Evolutionary conservation across 30 jellyfish, hydroid and myxozoan genomes (phyloP).

Genomic region (Haliclystus octoradiatus): DNA sequence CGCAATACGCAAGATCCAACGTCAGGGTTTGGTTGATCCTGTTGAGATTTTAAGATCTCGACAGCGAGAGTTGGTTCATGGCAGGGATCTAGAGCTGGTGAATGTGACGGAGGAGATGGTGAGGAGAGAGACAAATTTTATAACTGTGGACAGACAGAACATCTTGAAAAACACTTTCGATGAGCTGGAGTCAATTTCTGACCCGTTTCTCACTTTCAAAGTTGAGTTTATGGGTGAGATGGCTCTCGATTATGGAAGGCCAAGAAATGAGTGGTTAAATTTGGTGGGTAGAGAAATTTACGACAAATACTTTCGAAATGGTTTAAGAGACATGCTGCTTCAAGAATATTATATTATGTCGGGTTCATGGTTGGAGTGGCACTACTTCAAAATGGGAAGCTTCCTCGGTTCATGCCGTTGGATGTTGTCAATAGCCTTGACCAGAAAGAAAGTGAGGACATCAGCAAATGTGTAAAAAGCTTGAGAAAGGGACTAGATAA

Average conservation of each 20-base stretch:
- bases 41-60: slow-evolving; percentile 12
- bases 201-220: slow-evolving; percentile 24
- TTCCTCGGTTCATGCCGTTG: slow-evolving; percentile 11
- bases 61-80: slow-evolving; percentile 17
- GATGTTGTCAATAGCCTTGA: no score
- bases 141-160: slow-evolving; percentile 26
- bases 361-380: slow-evolving; percentile 26
- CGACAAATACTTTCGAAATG: slow-evolving; percentile 25
- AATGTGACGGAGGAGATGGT: slow-evolving; percentile 9
- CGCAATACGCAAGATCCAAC: no score
- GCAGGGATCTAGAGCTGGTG: slow-evolving; percentile 16
- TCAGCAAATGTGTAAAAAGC: slow-evolving; percentile 4
- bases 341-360: slow-evolving; percentile 22
- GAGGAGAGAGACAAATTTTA: slow-evolving; percentile 22
- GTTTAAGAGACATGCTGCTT: slow-evolving; percentile 14
- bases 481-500: slow-evolving; percentile 17
- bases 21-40: slow-evolving; percentile 12
- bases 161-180: slow-evolving; percentile 13
- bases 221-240: slow-evolving; percentile 31
- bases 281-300: slow-evolving; percentile 11
- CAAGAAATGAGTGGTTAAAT: slow-evolving; percentile 36
- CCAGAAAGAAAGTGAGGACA: no score
- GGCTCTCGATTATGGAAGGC: slow-evolving; percentile 36
- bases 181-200: slow-evolving; percentile 17
- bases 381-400: slow-evolving; percentile 26